Percentiles rank a stretch among this genome's conserved stretches.
These are phyloP conservation scores for Anodontia alba DNA, from an alignment of 2,888 invertebrate genomes.

Conservation along the genomic window DNA sequence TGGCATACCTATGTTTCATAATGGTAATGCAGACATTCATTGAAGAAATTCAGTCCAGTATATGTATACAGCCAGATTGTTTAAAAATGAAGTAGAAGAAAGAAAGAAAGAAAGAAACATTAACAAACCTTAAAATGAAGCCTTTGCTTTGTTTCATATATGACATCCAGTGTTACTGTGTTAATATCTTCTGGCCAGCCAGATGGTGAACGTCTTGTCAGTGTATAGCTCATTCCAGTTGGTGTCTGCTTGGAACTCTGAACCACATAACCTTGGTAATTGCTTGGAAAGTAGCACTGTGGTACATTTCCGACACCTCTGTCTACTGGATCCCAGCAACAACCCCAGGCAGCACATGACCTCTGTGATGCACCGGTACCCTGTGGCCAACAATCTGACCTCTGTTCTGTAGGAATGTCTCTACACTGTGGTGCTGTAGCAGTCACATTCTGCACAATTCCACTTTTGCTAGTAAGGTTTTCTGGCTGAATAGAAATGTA, in stretches of 20 bases:
- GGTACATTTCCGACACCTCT: slow-evolving; percentile 57
- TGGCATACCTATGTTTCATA: too few species aligned
- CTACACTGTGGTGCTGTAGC: slow-evolving; percentile 36
- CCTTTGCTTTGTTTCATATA: slow-evolving; percentile 62
- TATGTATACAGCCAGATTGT: too few species aligned
- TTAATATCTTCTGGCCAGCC: slow-evolving; percentile 67
- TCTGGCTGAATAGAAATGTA: too few species aligned
- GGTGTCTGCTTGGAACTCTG: slow-evolving; percentile 38
- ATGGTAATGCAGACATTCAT: too few species aligned
- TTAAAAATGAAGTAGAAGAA: too few species aligned
- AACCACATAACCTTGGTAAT: slow-evolving; percentile 66
- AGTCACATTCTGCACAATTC: not conserved
- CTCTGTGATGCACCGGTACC: slow-evolving; percentile 36
- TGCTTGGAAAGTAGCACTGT: slow-evolving; percentile 68
- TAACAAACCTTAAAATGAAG: slow-evolving; percentile 72
- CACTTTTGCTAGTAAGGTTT: too few species aligned
- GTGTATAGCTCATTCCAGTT: slow-evolving; percentile 49
- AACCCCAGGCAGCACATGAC: slow-evolving; percentile 66
- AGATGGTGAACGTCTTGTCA: slow-evolving; percentile 55
- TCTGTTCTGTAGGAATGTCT: slow-evolving; percentile 34
- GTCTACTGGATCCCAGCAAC: slow-evolving; percentile 64
- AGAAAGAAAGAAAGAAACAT: too few species aligned
- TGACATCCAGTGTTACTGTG: slow-evolving; percentile 63
- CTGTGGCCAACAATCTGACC: slow-evolving; percentile 73
- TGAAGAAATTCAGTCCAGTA: too few species aligned